A percentile compares a stretch with the other conserved stretches of the same genome.
Conservation (phyloP, 1,140 invertebrate species). For the Propsilocerus akamusi region DNA sequence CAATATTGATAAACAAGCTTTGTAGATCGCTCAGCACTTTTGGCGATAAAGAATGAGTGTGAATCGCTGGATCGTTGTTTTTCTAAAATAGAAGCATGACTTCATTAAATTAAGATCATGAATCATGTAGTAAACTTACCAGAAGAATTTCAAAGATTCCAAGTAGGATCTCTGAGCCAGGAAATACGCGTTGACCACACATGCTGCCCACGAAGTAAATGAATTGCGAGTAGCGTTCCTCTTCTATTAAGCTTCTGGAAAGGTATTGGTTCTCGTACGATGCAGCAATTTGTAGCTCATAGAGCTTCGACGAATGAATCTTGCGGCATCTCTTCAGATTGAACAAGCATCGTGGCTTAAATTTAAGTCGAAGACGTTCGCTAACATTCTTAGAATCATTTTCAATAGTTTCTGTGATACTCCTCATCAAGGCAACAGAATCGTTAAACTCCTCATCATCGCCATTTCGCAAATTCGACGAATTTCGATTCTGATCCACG, state of each 20-base stretch:
- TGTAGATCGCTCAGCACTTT: not conserved
- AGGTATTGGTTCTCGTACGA: not conserved
- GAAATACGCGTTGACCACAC: not conserved
- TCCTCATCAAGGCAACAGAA: conserved; percentile 5
- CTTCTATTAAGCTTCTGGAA: not conserved
- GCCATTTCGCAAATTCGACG: no score
- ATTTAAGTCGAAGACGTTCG: not conserved
- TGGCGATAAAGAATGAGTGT: not conserved
- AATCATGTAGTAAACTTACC: not conserved
- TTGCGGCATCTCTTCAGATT: not conserved
- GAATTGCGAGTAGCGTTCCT: not conserved
- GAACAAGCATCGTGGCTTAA: not conserved
- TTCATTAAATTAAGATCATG: not conserved
- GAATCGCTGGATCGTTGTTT: not conserved
- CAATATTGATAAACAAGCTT: not conserved
- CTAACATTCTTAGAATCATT: not conserved
- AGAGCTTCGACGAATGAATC: not conserved
- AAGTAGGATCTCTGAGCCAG: not conserved
- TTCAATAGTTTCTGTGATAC: not conserved
- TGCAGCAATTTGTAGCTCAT: not conserved
- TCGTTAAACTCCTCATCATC: no score
- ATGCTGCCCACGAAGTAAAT: not conserved
- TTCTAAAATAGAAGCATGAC: not conserved
- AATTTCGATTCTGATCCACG: no score
- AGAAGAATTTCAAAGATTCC: not conserved